Percentiles rank a stretch among this genome's conserved stretches.
These are phyloP conservation scores for Coptotermes formosanus DNA, from an alignment of 1,140 invertebrate species.

Conservation along the genomic window DNA sequence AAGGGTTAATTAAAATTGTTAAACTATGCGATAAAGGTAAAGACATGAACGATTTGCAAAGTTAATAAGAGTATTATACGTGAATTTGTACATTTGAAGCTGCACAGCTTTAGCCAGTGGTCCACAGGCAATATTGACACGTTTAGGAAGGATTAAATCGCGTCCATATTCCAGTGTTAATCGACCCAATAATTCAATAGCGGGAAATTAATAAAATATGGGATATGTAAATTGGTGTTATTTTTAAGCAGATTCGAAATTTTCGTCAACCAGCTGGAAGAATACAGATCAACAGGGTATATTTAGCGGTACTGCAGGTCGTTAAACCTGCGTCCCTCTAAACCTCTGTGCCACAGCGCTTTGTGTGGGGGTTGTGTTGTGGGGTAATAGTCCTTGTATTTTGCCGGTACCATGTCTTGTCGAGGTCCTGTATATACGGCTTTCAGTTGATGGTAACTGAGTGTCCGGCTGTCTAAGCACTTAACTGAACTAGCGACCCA, in stretches of 20 bases:
- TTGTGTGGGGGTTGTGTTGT: no score
- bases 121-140: background rate
- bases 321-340: no score
- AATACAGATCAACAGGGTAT: no score
- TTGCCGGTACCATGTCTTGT: no score
- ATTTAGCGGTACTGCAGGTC: no score
- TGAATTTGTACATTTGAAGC: background rate
- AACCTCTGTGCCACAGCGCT: no score
- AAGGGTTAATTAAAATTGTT: background rate
- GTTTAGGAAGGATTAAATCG: background rate
- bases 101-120: background rate
- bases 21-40: background rate
- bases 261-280: no score
- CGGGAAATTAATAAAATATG: background rate
- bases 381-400: no score
- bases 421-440: no score
- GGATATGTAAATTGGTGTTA: background rate
- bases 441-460: no score
- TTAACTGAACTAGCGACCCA: no score
- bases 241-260: background rate
- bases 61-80: background rate
- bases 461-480: no score
- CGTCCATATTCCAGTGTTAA: background rate
- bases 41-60: background rate
- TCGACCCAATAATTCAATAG: background rate